Evolutionary conservation across 2,888 invertebrate species (phyloP).

Genomic region (Ophion costatus): DNA sequence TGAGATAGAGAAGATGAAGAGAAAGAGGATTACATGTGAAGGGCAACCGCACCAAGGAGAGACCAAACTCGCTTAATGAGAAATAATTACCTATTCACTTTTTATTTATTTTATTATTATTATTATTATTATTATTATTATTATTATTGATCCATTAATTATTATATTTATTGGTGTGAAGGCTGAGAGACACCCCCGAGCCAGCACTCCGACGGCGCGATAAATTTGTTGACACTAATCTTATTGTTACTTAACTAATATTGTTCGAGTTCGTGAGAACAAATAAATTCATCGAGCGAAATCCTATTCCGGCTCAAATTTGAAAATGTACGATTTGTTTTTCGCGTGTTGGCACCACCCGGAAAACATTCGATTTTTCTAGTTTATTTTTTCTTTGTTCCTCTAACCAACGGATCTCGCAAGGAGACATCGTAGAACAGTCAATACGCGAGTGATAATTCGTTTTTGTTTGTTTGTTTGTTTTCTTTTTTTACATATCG

Average conservation of each 20-base stretch:
- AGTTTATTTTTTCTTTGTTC: too few relatives aligned
- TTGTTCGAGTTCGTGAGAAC: constrained; percentile 68
- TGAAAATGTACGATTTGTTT: constrained; percentile 41
- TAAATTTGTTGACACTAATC: constrained; percentile 71
- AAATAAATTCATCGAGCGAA: constrained; percentile 68
- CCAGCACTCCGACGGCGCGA: constrained; percentile 69
- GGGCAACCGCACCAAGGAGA: constrained; percentile 81
- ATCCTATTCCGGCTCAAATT: constrained; percentile 37
- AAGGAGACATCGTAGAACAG: too few relatives aligned
- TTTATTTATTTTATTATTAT: constrained; percentile 76
- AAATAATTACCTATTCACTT: constrained; percentile 74
- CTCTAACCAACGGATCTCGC: too few relatives aligned
- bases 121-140: constrained; percentile 75
- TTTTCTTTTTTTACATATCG: not conserved
- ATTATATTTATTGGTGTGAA: constrained; percentile 79
- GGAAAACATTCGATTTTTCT: constrained; percentile 46
- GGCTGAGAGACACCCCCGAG: constrained; percentile 71
- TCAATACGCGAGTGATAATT: not conserved
- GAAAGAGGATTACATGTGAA: constrained; percentile 70
- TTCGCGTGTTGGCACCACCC: constrained; percentile 52
- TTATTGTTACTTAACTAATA: constrained; percentile 74
- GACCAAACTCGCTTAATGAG: constrained; percentile 81
- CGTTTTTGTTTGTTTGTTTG: not conserved
- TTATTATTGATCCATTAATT: constrained; percentile 71
- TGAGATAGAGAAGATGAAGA: constrained; percentile 45